These are phyloP conservation scores for Spondyliosoma cantharus DNA, from an alignment of 2,797 vertebrate genomes.

Conservation along the genomic window DNA sequence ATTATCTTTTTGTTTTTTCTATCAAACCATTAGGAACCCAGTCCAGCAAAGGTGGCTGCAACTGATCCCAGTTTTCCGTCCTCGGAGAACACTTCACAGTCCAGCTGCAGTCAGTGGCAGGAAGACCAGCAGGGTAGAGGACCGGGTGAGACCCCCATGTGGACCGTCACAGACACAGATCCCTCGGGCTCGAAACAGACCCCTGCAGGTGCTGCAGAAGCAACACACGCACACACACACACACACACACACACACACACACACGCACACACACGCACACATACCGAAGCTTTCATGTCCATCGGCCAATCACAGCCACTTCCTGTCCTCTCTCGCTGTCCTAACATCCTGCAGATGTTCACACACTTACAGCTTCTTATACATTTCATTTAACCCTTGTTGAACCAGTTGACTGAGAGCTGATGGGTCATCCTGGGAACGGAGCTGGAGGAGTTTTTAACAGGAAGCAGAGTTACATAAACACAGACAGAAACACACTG, in stretches of 20 bases:
- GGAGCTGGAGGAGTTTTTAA: background rate
- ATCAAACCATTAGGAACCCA: conserved; percentile 70
- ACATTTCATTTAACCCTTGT: conserved; percentile 25
- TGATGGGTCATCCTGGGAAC: conserved; percentile 23
- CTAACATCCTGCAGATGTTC: conserved; percentile 70
- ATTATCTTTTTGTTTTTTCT: background rate
- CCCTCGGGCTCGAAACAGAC: conserved; percentile 45
- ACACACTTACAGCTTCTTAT: conserved; percentile 34
- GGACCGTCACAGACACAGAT: conserved; percentile 59
- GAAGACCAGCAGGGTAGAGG: conserved; percentile 60
- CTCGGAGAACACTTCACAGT: conserved; percentile 40
- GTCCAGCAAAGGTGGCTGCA: conserved; percentile 80
- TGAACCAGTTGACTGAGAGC: background rate
- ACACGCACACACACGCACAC: conserved; percentile 35
- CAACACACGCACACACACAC: conserved; percentile 42
- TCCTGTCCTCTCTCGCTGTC: conserved; percentile 59
- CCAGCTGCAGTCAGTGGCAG: conserved; percentile 61
- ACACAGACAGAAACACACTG: conserved; percentile 25
- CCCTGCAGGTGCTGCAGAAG: conserved; percentile 69
- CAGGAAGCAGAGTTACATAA: conserved; percentile 48
- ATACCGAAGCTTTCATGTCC: conserved; percentile 39
- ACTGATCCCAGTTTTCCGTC: conserved; percentile 59
- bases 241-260: conserved; percentile 40
- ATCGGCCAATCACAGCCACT: conserved; percentile 51
- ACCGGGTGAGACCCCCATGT: conserved; percentile 53